Evolutionary conservation across 2,888 invertebrate species (phyloP), one percentile per base, ranked within the genome.

Genomic region (Thymelicus acteon): DNA sequence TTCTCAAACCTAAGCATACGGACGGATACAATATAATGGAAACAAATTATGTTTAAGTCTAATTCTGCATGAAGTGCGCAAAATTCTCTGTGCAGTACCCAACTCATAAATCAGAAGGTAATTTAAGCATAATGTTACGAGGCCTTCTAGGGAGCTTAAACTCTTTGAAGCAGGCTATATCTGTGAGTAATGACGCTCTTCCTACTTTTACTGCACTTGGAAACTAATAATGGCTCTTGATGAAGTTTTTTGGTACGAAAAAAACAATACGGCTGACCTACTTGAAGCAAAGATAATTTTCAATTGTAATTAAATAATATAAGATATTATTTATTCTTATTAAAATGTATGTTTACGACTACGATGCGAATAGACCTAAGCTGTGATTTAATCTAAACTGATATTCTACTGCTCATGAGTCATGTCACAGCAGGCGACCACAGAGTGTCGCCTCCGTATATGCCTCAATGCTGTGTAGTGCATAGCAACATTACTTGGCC

Each of bases 211-310:
- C 84, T 87, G 87, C 85, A 85, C 85, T 89, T 88, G 75, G 72
- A 54, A 88, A 89, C 83, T 87, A 84, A 82, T 88, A 89, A 89
- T 86, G 85, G 85, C 78, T 81, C 82, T 86, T 86, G 77, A 84
- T 83, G 79, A 84, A 88, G 82, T 86, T 88, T 81, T 57, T 10
- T 44, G 12, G 72, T 69, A 76, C 72, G 78, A 79, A 84, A 85
- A 31, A 84, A 85, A 69, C 47, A 63, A 37, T 60, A 54, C 19
- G 54, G 54, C 15, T 12, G 15, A 52, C 24, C 31, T 40, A 39
- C 15, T 47, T 52, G 12, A 44, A 44, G 44, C 12, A 44, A 44
- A 44, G 44, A 44, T 2, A 12, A 44, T 44, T 44, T 44, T 12
- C 3, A 31, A 3, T 31, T 0, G 0, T 31, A 31, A 31, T 31